phyloP scores from a whole-genome alignment of 2,797 vertebrate species.

The Helicolenus hilgendorfi region DNA sequence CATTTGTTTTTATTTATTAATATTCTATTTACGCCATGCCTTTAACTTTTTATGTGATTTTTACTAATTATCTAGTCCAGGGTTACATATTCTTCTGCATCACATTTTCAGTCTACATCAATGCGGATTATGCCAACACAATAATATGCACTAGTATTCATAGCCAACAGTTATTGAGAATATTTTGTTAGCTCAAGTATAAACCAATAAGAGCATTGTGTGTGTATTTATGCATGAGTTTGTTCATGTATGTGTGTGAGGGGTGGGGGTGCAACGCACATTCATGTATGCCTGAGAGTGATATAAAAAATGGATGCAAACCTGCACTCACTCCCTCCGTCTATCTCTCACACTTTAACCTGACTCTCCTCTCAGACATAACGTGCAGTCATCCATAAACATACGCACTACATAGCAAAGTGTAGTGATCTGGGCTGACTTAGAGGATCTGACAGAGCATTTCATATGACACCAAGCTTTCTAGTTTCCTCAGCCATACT shows the following conservation, averaged over 20 bases:
- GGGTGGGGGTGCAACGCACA: neutral
- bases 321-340: constrained; percentile 15
- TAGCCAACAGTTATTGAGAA: neutral
- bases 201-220: neutral
- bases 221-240: neutral
- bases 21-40: neutral
- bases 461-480: constrained; percentile 57
- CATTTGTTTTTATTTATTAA: neutral
- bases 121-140: neutral
- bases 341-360: constrained; percentile 35
- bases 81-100: neutral
- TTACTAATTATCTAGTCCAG: neutral
- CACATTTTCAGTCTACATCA: neutral
- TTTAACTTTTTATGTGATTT: neutral
- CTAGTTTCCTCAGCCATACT: constrained; percentile 17
- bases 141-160: neutral
- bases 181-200: neutral
- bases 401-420: constrained; percentile 36
- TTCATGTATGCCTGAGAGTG: constrained; percentile 39
- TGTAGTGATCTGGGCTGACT: constrained; percentile 56
- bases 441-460: constrained; percentile 43
- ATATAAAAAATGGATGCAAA: constrained; percentile 73
- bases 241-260: neutral
- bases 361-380: constrained; percentile 26
- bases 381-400: constrained; percentile 58